Base-by-base conservation (phyloP, 1,140 invertebrate species). In the Tetramorium simillimum region DNA sequence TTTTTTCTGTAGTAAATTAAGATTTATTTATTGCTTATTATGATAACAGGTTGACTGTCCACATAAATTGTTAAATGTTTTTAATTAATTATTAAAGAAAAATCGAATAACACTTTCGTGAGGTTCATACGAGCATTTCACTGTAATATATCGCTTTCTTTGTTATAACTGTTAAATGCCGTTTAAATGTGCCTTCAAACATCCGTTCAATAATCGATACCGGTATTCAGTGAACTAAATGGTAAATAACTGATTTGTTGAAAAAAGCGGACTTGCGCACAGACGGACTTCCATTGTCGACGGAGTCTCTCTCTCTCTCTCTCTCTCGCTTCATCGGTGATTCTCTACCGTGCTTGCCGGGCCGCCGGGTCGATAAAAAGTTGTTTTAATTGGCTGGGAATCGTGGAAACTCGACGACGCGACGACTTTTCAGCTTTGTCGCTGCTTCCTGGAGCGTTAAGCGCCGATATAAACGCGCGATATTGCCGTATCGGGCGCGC, bases 301-400 rank as follows among this genome's bases (percentile, higher is more conserved):
- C 28, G 18, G 58, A 73, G 28, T 60, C 40, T 73, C 53, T 46
- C n/a, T 33, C 40, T 14, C 43, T 46, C 10, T 46, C 43, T 14
- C 43, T 14, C 12, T 46, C 24, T 37, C 53, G 53, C 18, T 84
- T 75, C 53, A 84, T 62, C 24, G 69, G 28, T 10, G 12, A 60
- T 75, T 33, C 21, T 82, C 76, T 49, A 10, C 46, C 14, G 3
- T 24, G 33, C 46, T 67, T 53, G 24, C 51, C 78, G 49, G 33
- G 37, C 53, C 49, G 60, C 14, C 75, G 51, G 16, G 24, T 88
- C 73, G 73, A 88, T 86, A 72, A 80, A 88, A 88, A 80, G 73
- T 65, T 53, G 63, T 67, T 70, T 88, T 88, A 86, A 84, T 84
- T 84, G 80, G 67, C 69, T 46, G 80, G 40, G 80, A 84, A 84